Conservation (phyloP, 2,113 vertebrate genomes). For the Colaptes auratus region DNA sequence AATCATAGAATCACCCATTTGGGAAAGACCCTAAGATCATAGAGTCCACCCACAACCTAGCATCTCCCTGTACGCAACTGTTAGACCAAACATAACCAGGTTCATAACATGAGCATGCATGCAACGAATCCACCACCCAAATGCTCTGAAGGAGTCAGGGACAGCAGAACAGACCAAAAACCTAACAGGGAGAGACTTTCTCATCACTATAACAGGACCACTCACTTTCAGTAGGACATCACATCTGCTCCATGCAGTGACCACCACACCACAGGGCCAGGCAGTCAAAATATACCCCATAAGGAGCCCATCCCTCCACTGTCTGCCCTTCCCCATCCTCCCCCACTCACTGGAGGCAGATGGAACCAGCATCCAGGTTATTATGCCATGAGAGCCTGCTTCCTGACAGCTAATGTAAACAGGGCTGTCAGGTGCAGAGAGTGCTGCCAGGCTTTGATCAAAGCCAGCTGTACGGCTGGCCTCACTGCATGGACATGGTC, state of each 20-base stretch:
- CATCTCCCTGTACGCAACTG: too few relatives aligned
- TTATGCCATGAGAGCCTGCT: accelerated
- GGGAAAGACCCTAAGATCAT: too few relatives aligned
- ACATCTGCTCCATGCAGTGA: accelerated
- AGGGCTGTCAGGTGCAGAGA: neutral
- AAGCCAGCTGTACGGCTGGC: neutral
- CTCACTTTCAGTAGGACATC: neutral
- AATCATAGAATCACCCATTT: neutral
- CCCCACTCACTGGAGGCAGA: neutral
- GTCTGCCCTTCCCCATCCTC: neutral
- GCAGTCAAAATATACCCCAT: accelerated
- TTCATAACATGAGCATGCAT: accelerated
- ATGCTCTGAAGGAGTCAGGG: neutral
- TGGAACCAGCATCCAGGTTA: neutral
- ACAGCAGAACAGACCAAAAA: neutral
- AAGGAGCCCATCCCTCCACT: neutral
- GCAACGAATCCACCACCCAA: neutral
- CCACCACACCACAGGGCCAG: neutral
- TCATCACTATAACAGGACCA: accelerated
- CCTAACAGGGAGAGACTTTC: neutral
- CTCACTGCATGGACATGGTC: neutral
- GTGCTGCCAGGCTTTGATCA: constrained; percentile 43
- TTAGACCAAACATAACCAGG: too few relatives aligned
- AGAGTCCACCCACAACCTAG: too few relatives aligned
- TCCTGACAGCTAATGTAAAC: neutral